phyloP scores from a whole-genome alignment of 2,797 vertebrate genomes.

The Molossus alvarezi region DNA sequence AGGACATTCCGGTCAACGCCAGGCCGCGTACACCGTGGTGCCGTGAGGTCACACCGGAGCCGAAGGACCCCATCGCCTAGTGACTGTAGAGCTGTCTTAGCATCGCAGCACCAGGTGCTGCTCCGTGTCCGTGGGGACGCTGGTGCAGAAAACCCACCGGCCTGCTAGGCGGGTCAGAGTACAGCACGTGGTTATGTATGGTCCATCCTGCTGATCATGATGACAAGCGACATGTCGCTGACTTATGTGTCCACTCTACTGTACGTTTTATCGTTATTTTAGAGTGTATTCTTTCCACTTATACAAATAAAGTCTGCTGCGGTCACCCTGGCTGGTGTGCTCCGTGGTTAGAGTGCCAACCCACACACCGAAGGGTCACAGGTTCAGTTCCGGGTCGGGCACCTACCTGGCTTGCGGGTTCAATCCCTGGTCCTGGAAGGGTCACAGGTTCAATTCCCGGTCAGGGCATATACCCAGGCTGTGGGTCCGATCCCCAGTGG shows the following conservation, averaged over 20 bases:
- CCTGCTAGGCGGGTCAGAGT: neutral
- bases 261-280: too few relatives aligned
- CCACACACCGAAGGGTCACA: too few relatives aligned
- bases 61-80: neutral
- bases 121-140: neutral
- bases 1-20: neutral
- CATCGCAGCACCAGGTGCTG: too few relatives aligned
- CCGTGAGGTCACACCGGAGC: neutral
- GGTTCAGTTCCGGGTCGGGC: too few relatives aligned
- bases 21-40: neutral
- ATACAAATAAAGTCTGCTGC: neutral
- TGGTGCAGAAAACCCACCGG: neutral
- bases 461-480: too few relatives aligned
- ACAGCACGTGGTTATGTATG: neutral
- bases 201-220: neutral
- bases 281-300: neutral
- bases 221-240: neutral
- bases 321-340: too few relatives aligned
- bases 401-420: too few relatives aligned
- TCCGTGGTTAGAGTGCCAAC: too few relatives aligned
- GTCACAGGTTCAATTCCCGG: too few relatives aligned
- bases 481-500: too few relatives aligned
- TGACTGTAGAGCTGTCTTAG: neutral
- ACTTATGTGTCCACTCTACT: neutral
- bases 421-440: too few relatives aligned